Percentiles rank a stretch among this genome's conserved stretches.
Conservation (phyloP, 2,888 invertebrate species). For the Epinotia bilunana region DNA sequence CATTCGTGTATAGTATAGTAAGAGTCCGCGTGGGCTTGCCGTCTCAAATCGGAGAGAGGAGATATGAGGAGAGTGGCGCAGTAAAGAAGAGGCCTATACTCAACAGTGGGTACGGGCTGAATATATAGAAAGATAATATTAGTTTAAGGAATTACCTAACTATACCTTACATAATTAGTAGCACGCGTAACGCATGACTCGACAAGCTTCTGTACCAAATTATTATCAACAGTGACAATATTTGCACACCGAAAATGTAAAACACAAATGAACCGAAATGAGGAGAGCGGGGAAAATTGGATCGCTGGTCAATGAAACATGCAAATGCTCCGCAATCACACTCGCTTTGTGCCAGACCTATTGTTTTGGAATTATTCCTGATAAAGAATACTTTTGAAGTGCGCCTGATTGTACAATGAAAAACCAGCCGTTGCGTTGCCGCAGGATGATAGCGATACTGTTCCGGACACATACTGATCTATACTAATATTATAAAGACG, state of each 20-base stretch:
- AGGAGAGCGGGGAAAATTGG: constrained; percentile 70
- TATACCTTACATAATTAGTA: too few species aligned
- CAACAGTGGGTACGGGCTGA: too few species aligned
- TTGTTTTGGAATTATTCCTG: constrained; percentile 61
- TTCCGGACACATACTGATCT: not conserved
- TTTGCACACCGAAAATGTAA: constrained; percentile 9
- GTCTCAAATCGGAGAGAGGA: too few species aligned
- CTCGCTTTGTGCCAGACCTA: constrained; percentile 66
- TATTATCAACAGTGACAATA: not conserved
- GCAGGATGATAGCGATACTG: constrained; percentile 1
- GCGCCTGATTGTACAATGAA: constrained; percentile 6
- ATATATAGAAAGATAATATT: too few species aligned
- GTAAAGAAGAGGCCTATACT: too few species aligned
- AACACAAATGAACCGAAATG: constrained; percentile 66
- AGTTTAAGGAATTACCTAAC: too few species aligned
- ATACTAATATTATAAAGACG: too few species aligned
- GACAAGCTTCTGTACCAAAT: not conserved
- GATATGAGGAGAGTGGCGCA: too few species aligned
- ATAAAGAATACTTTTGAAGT: constrained; percentile 15
- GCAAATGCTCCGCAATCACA: constrained; percentile 78
- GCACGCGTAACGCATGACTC: too few species aligned
- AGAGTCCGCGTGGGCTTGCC: too few species aligned
- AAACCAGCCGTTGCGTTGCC: not conserved
- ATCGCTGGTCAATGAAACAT: constrained; percentile 79
- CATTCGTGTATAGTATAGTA: too few species aligned